These are phyloP conservation scores for Xyrichtys novacula DNA, from an alignment of 2,797 vertebrate genomes.

Conservation along the genomic window DNA sequence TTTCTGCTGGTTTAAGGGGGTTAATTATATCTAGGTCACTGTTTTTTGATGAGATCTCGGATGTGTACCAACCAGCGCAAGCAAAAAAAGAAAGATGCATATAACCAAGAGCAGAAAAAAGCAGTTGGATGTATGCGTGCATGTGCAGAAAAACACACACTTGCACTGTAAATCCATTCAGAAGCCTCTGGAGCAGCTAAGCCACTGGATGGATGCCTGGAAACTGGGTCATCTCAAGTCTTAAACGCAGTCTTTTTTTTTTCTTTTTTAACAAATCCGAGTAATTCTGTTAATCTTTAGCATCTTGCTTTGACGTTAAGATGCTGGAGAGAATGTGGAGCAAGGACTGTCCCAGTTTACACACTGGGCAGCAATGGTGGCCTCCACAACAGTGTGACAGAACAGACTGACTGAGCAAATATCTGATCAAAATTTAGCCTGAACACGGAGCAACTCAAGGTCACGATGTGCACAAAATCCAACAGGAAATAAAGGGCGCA, in stretches of 20 bases:
- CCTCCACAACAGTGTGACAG: background rate
- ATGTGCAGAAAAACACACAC: slow-evolving; percentile 10
- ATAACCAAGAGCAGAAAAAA: slow-evolving; percentile 32
- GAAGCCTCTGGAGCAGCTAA: slow-evolving; percentile 70
- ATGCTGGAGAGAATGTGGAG: slow-evolving; percentile 56
- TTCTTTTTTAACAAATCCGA: slow-evolving; percentile 52
- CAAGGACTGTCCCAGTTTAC: slow-evolving; percentile 38
- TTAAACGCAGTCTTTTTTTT: slow-evolving; percentile 65
- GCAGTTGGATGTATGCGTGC: slow-evolving; percentile 25
- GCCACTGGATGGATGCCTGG: slow-evolving; percentile 68
- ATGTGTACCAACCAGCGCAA: slow-evolving; percentile 45
- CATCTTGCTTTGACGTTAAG: slow-evolving; percentile 65
- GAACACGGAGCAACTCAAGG: background rate
- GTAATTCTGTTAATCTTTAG: slow-evolving; percentile 79
- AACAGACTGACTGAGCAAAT: slow-evolving; percentile 18
- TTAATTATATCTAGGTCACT: slow-evolving; percentile 81
- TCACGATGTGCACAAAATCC: background rate
- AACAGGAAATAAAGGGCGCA: background rate
- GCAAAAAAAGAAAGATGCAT: slow-evolving; percentile 16
- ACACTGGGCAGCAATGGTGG: slow-evolving; percentile 28
- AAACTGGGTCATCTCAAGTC: slow-evolving; percentile 81
- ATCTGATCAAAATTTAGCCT: slow-evolving; percentile 20
- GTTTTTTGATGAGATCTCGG: slow-evolving; percentile 69
- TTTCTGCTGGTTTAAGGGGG: slow-evolving; percentile 65
- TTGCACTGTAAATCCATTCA: slow-evolving; percentile 54